Percentiles rank a stretch among this genome's conserved stretches.
phyloP scores from a whole-genome alignment of 2,888 invertebrate species.

The Mythimna vitellina region DNA sequence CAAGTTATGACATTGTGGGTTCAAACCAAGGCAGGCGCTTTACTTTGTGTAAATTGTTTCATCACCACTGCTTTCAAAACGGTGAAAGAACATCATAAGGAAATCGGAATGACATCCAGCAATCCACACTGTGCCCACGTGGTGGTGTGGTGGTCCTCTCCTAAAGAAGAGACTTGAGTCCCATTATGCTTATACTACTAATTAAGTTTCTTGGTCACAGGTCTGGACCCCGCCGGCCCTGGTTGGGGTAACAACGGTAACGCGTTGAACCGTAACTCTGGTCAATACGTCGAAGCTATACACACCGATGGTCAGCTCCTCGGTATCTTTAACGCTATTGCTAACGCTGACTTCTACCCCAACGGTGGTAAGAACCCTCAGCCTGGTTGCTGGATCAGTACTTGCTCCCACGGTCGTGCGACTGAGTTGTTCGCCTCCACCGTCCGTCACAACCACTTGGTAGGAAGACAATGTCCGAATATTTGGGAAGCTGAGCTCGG shows the following conservation, averaged over 20 bases:
- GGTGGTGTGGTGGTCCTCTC: no score
- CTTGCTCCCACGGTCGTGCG: slow-evolving; percentile 79
- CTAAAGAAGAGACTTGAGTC: no score
- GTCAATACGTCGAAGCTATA: slow-evolving; percentile 77
- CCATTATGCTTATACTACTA: not conserved
- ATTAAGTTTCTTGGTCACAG: slow-evolving; percentile 57
- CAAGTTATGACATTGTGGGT: no score
- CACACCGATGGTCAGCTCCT: slow-evolving; percentile 77
- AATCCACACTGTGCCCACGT: no score
- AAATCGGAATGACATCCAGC: no score
- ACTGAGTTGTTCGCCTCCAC: slow-evolving; percentile 75
- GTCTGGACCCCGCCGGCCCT: slow-evolving; percentile 80
- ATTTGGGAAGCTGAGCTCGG: slow-evolving; percentile 67
- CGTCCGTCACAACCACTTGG: slow-evolving; percentile 73
- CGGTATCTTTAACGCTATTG: slow-evolving; percentile 73
- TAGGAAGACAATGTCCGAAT: slow-evolving; percentile 70
- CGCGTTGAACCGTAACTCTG: slow-evolving; percentile 68
- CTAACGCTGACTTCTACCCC: slow-evolving; percentile 78
- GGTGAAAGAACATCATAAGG: no score
- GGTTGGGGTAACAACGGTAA: slow-evolving; percentile 69
- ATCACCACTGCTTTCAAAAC: no score
- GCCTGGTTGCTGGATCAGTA: slow-evolving; percentile 77
- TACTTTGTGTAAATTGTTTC: no score
- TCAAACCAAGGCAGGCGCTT: no score
- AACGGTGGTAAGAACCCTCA: slow-evolving; percentile 78